Evolutionary conservation across 2,113 vertebrate genomes (phyloP).

Genomic region (western clawed frog (Xenopus tropicalis)): DNA sequence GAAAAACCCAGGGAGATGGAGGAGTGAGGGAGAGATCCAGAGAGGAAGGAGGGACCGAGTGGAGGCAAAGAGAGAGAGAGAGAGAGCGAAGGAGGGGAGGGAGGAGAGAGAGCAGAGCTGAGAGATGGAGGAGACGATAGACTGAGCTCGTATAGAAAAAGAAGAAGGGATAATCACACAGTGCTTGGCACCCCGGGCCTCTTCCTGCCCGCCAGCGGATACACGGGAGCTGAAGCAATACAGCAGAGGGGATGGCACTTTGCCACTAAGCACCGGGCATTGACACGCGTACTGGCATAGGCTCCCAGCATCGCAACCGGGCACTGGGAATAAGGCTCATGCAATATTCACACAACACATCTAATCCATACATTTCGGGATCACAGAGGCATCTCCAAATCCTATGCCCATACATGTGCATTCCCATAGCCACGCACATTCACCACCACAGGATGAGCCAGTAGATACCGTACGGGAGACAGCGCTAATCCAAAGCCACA

Average conservation of each 20-base stretch:
- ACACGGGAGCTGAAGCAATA: neutral
- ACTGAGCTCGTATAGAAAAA: constrained; percentile 30
- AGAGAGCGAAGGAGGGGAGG: constrained; percentile 6
- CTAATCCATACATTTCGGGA: neutral
- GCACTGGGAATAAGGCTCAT: neutral
- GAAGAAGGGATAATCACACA: constrained; percentile 5
- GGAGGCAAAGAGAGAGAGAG: constrained; percentile 2
- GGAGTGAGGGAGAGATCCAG: constrained; percentile 1
- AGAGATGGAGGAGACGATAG: constrained; percentile 37
- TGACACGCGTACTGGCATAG: neutral
- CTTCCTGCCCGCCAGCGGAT: neutral
- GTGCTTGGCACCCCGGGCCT: constrained; percentile 15
- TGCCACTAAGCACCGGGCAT: neutral
- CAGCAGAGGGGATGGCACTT: neutral
- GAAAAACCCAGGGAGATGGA: neutral
- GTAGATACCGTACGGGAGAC: too few species aligned
- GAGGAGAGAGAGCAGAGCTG: constrained; percentile 14
- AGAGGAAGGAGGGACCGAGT: neutral
- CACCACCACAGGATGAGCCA: too few species aligned
- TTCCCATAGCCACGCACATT: too few species aligned
- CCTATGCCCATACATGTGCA: too few species aligned
- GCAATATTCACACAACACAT: neutral
- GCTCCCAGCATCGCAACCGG: neutral
- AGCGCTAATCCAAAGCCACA: too few species aligned
- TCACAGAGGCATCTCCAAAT: too few species aligned